Conservation (phyloP, 2,888 invertebrate species). For the Apocheima hispidaria region DNA sequence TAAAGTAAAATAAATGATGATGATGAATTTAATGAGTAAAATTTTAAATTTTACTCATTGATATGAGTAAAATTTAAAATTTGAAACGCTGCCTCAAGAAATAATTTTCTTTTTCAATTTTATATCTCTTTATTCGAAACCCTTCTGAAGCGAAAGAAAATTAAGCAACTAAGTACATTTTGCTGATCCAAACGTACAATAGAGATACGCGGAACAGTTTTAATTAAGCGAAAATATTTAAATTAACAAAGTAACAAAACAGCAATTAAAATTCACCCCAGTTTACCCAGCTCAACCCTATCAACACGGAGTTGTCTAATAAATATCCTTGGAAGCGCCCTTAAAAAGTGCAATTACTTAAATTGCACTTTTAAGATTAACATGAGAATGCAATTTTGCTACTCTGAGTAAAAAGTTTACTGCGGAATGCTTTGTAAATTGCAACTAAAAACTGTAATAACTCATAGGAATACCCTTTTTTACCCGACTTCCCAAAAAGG, state of each 20-base stretch:
- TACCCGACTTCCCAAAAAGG: background rate
- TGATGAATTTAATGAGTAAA: too few relatives aligned
- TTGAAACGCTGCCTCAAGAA: background rate
- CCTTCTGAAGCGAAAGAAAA: slow-evolving; percentile 5
- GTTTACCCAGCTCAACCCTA: slow-evolving; percentile 57
- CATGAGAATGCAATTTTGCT: slow-evolving; percentile 69
- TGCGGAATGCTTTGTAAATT: slow-evolving; percentile 16
- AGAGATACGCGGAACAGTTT: slow-evolving; percentile 62
- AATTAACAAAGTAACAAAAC: slow-evolving; percentile 73
- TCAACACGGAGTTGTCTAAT: slow-evolving; percentile 64
- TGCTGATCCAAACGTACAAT: slow-evolving; percentile 47
- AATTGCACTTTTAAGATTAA: slow-evolving; percentile 65
- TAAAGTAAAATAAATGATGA: too few relatives aligned
- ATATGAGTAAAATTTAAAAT: too few relatives aligned
- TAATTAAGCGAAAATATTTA: slow-evolving; percentile 76
- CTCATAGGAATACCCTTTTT: slow-evolving; percentile 39
- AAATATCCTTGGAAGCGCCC: slow-evolving; percentile 69
- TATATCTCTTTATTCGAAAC: slow-evolving; percentile 2
- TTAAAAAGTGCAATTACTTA: slow-evolving; percentile 42
- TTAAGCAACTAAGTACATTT: slow-evolving; percentile 28
- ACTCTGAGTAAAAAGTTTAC: slow-evolving; percentile 50
- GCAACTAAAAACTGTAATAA: slow-evolving; percentile 25
- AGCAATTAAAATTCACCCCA: slow-evolving; percentile 62
- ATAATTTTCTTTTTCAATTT: slow-evolving; percentile 8
- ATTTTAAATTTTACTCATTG: too few relatives aligned